Base-by-base conservation (phyloP, 2,888 invertebrate genomes). In the Cheilosia urbana region DNA sequence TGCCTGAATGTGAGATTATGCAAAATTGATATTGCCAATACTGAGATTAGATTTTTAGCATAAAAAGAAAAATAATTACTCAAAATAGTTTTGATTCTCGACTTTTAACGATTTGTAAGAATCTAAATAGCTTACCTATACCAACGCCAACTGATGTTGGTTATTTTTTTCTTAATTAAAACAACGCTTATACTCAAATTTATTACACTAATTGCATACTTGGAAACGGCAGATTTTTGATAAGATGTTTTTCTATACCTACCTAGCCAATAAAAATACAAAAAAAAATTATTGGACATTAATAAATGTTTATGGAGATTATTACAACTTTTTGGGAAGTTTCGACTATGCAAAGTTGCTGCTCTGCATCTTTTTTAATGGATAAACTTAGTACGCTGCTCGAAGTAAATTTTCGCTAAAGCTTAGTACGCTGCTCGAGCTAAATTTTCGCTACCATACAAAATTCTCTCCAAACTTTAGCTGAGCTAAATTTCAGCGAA, bases 1-100 rank as follows among this genome's bases (percentile, higher is more conserved):
- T 91, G 91, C 91, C 91, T 89, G 87, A 89, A 87, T 88, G 87
- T 85, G 87, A 81, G 45, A 81, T 69, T 45, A 75, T 45, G 63
- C 34, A 27, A 37, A 53, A 17, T 15, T 30, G 40, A 45, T 37
- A 76, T 24, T 47, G 24, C 57, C 55, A 51, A 55, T 13, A 13
- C n/a, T 66, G 65, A 53, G 58, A 62, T 66, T 63, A 73, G 62
- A 13, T 37, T 81, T 68, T 24, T 40, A 40, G 11, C 11, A 21
- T n/a, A 9, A 30, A 71, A 51, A 30, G 17, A 37, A 78, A 51
- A 37, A 2, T 47, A 37, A 42, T 66, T 40, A 15, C 30, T 47
- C 30, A 45, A 68, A 69, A 69, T 58, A 80, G 63, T 60, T 71
- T 66, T 34, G 47, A 80, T 42, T 53, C 30, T 57, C 19, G 7